phyloP scores from a whole-genome alignment of 2,888 invertebrate species.

The Dasysyrphus tricinctus region DNA sequence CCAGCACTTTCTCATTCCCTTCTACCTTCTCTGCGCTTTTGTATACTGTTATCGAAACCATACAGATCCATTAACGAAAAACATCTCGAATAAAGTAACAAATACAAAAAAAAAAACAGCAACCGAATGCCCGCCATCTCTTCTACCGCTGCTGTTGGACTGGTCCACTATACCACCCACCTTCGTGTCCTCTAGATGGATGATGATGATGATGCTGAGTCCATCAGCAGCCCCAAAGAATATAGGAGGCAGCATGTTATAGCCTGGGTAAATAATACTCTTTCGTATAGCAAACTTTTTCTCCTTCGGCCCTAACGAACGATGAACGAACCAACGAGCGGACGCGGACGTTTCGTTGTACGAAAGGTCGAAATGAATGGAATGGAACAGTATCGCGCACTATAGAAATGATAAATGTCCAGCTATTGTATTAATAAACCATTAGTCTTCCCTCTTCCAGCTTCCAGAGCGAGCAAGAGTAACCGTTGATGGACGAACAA shows the following conservation, averaged over 20 bases:
- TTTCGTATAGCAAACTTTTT: conserved; percentile 1
- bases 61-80: conserved; percentile 69
- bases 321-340: neutral
- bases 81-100: conserved; percentile 46
- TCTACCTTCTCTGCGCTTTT: neutral
- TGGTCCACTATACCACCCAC: conserved; percentile 28
- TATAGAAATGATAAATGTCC: conserved; percentile 74
- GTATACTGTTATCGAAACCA: conserved; percentile 64
- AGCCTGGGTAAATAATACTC: conserved; percentile 69
- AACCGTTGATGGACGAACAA: conserved; percentile 54
- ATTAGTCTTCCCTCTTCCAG: conserved; percentile 69
- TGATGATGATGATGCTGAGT: conserved; percentile 69
- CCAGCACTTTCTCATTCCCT: conserved; percentile 1
- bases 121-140: conserved; percentile 3
- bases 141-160: neutral
- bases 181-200: conserved; percentile 65
- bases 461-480: conserved; percentile 35
- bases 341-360: conserved; percentile 4
- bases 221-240: conserved; percentile 59
- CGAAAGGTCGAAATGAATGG: conserved; percentile 54
- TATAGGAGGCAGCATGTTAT: conserved; percentile 51
- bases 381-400: conserved; percentile 69
- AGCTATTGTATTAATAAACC: conserved; percentile 75
- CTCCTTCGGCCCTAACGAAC: conserved; percentile 26
- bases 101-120: conserved; percentile 18